Conservation (phyloP, 2,113 vertebrate species). For the Poicephalus gulielmi region DNA sequence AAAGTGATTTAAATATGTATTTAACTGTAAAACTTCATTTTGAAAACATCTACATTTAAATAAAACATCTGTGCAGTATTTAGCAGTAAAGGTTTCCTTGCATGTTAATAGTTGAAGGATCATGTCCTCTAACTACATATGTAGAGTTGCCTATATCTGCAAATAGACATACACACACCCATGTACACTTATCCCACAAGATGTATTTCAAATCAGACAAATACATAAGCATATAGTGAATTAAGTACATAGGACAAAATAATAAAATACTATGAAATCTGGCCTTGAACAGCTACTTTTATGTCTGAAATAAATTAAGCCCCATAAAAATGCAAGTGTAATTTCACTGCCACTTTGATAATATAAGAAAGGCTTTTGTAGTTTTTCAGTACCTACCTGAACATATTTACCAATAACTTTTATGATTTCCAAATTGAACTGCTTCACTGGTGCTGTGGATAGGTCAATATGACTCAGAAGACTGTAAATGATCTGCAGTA, state of each 20-base stretch:
- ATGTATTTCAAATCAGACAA: neutral
- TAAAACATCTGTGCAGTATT: neutral
- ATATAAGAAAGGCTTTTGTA: neutral
- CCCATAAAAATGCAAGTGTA: neutral
- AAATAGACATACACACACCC: neutral
- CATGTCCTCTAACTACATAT: neutral
- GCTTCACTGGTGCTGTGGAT: slow-evolving; percentile 91
- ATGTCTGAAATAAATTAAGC: neutral
- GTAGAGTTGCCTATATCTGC: neutral
- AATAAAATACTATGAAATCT: neutral
- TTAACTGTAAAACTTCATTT: neutral
- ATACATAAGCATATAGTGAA: neutral
- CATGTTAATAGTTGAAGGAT: neutral
- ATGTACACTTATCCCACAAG: neutral
- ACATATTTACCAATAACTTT: slow-evolving; percentile 99
- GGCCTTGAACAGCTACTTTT: neutral
- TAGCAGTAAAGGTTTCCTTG: neutral
- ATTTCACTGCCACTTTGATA: neutral
- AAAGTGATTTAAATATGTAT: neutral
- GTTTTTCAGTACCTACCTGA: slow-evolving; percentile 81
- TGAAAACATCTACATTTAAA: neutral
- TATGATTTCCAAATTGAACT: slow-evolving; percentile 98
- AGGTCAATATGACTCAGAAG: slow-evolving; percentile 95
- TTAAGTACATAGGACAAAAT: neutral
- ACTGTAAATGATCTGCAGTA: slow-evolving; percentile 95